These are phyloP conservation scores for Ariolimax columbianus DNA, from an alignment of 2,888 invertebrate species.

Conservation along the genomic window DNA sequence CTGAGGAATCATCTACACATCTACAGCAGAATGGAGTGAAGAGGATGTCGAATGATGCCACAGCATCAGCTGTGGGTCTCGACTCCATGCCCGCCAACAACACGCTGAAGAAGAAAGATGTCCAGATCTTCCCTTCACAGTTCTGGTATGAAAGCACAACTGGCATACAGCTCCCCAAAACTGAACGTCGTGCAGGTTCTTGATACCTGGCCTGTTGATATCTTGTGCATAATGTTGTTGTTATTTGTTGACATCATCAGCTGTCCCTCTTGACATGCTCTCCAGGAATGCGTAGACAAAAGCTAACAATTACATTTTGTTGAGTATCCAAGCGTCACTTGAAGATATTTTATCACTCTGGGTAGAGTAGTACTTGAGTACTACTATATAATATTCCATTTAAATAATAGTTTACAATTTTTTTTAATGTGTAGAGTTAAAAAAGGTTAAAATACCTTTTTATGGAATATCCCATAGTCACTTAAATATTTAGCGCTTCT, in stretches of 20 bases:
- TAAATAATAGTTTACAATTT: too few species aligned
- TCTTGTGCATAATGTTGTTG: conserved; percentile 14
- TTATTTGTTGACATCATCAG: neutral
- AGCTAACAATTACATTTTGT: too few species aligned
- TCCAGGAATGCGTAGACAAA: too few species aligned
- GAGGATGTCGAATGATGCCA: neutral
- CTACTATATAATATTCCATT: too few species aligned
- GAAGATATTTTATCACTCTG: too few species aligned
- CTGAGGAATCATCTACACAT: neutral
- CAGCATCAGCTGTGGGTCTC: conserved; percentile 8
- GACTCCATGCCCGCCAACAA: neutral
- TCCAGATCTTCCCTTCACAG: conserved; percentile 40
- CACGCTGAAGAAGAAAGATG: conserved; percentile 10
- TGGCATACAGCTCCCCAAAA: neutral
- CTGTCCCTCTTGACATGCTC: neutral
- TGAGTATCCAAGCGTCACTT: too few species aligned
- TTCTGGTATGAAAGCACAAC: conserved; percentile 36
- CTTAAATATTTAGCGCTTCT: too few species aligned
- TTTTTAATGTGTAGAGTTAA: too few species aligned
- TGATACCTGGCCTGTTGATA: neutral
- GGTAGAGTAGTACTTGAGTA: too few species aligned
- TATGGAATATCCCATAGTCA: too few species aligned
- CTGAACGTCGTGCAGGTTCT: neutral
- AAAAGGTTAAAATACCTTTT: too few species aligned
- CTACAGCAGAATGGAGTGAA: conserved; percentile 25